Percentiles rank a stretch among this genome's conserved stretches.
These are phyloP conservation scores for Scophthalmus maximus DNA, from an alignment of 2,113 vertebrate species.

Conservation along the genomic window DNA sequence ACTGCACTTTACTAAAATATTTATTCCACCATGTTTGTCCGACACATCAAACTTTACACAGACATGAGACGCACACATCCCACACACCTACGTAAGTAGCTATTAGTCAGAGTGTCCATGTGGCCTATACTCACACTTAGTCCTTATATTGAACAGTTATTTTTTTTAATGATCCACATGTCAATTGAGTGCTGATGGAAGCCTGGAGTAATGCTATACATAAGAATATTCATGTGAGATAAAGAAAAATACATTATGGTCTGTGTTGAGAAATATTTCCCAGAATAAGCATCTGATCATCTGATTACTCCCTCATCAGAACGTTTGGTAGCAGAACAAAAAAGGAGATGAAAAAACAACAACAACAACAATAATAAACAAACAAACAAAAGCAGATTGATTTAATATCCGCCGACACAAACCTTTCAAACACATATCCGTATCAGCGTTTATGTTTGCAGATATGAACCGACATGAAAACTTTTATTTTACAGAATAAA, in stretches of 20 bases:
- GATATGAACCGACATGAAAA: too few species aligned
- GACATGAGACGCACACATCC: neutral
- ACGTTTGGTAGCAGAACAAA: too few species aligned
- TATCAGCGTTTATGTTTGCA: too few species aligned
- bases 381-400: too few species aligned
- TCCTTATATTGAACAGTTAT: neutral
- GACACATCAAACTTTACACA: neutral
- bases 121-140: neutral
- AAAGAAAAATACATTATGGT: neutral
- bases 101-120: constrained; percentile 1
- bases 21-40: neutral
- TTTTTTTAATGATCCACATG: neutral
- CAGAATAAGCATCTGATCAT: neutral
- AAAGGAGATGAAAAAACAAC: too few species aligned
- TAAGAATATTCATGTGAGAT: neutral
- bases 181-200: neutral
- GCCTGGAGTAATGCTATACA: neutral
- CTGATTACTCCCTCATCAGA: too few species aligned
- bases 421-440: too few species aligned
- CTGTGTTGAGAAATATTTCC: neutral
- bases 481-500: too few species aligned
- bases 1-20: constrained; percentile 3
- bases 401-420: too few species aligned
- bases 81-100: neutral
- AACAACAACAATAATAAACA: too few species aligned